Percentiles rank a stretch among this genome's conserved stretches.
These are phyloP conservation scores for Seriola quinqueradiata DNA, from an alignment of 2,113 vertebrate genomes.

Conservation along the genomic window DNA sequence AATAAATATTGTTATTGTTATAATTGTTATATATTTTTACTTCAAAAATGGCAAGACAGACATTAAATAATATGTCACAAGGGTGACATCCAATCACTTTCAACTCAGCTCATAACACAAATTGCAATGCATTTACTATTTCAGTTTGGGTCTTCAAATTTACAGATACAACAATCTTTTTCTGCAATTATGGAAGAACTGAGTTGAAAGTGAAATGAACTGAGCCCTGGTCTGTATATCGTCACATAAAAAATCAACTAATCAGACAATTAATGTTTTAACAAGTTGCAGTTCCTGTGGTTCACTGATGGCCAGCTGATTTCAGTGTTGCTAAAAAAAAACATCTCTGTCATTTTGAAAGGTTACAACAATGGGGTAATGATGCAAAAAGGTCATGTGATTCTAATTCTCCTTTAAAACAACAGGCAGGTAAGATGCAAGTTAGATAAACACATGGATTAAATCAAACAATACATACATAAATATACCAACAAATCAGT, in stretches of 20 bases:
- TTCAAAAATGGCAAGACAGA: slow-evolving; percentile 72
- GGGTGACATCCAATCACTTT: slow-evolving; percentile 49
- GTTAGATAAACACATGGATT: not conserved
- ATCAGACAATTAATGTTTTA: slow-evolving; percentile 11
- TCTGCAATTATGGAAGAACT: slow-evolving; percentile 7
- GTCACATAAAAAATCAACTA: slow-evolving; percentile 2
- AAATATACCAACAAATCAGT: not conserved
- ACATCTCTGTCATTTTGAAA: not conserved
- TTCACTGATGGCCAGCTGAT: slow-evolving; percentile 30
- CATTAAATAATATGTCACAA: slow-evolving; percentile 54
- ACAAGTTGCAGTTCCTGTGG: slow-evolving; percentile 32
- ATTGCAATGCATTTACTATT: not conserved
- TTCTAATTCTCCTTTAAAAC: not conserved
- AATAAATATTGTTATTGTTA: slow-evolving; percentile 71
- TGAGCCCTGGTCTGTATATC: slow-evolving; percentile 35
- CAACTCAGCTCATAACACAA: slow-evolving; percentile 32
- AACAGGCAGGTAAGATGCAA: not conserved
- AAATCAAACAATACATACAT: not conserved
- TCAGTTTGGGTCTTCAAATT: not conserved
- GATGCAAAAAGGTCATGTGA: not conserved
- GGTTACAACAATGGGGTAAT: not conserved
- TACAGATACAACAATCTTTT: not conserved
- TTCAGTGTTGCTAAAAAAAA: slow-evolving; percentile 2
- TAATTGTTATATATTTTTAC: slow-evolving; percentile 65
- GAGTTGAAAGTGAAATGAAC: slow-evolving; percentile 49